Conservation (phyloP, 2,888 invertebrate genomes). For the Eupeodes latifasciatus region DNA sequence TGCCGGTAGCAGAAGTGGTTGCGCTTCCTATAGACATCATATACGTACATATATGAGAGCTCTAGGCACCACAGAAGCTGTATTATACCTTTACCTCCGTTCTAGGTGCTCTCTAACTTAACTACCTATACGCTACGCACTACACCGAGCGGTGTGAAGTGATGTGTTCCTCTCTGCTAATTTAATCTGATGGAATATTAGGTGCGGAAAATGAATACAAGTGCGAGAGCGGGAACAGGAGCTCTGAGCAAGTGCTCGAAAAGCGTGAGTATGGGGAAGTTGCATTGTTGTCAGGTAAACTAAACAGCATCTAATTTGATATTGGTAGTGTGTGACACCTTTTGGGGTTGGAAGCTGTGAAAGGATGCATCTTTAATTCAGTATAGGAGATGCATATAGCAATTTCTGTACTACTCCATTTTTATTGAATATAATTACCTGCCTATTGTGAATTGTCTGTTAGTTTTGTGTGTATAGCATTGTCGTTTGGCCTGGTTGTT, state of each 20-base stretch:
- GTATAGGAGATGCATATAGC: neutral
- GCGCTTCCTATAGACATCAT: slow-evolving; percentile 57
- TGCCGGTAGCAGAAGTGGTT: slow-evolving; percentile 49
- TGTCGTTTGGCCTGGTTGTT: no score
- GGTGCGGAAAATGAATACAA: neutral
- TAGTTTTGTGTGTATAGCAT: neutral
- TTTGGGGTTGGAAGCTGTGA: neutral
- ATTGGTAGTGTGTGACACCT: slow-evolving; percentile 49
- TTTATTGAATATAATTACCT: neutral
- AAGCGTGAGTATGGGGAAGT: neutral
- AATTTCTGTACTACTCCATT: neutral
- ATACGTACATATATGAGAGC: slow-evolving; percentile 44
- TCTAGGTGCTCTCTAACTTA: no score
- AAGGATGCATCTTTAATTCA: slow-evolving; percentile 55
- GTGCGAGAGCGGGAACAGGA: neutral
- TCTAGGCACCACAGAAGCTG: neutral
- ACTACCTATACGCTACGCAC: slow-evolving; percentile 46
- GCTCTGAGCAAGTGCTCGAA: no score
- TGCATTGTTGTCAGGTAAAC: slow-evolving; percentile 27
- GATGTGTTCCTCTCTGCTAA: slow-evolving; percentile 48
- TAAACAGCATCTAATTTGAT: slow-evolving; percentile 72
- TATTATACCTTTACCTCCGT: no score
- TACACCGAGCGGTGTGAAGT: slow-evolving; percentile 23
- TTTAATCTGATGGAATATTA: slow-evolving; percentile 41
- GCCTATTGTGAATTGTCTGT: slow-evolving; percentile 4